Percentiles rank a stretch among this genome's conserved stretches.
These are phyloP conservation scores for Athrips mouffetella DNA, from an alignment of 2,888 invertebrate species.

Conservation along the genomic window DNA sequence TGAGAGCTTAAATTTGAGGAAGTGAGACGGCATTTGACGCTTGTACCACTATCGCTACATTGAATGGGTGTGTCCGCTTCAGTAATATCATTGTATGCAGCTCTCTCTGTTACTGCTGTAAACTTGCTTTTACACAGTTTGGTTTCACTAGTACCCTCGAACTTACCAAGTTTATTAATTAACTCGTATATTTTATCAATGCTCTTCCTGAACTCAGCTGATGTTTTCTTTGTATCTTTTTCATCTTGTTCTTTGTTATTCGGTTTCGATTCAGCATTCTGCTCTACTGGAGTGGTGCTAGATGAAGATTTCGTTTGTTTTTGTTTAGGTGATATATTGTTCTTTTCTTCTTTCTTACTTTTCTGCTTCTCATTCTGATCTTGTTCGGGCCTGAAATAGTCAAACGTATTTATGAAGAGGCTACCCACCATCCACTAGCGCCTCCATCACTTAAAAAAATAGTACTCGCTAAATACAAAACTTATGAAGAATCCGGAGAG, in stretches of 20 bases:
- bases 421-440: too few species aligned
- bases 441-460: too few species aligned
- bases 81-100: conserved; percentile 16
- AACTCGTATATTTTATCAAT: conserved; percentile 64
- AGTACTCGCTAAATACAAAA: too few species aligned
- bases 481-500: too few species aligned
- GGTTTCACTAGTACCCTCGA: conserved; percentile 26
- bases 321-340: neutral
- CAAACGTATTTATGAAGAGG: too few species aligned
- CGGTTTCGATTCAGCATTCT: neutral
- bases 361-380: too few species aligned
- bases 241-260: conserved; percentile 10
- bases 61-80: conserved; percentile 36
- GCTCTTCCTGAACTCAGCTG: conserved; percentile 57
- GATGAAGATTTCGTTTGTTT: neutral
- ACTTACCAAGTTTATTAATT: conserved; percentile 47
- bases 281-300: neutral
- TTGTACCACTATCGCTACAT: conserved; percentile 56
- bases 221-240: conserved; percentile 32
- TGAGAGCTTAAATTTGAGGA: conserved; percentile 48
- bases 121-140: conserved; percentile 28
- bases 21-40: conserved; percentile 47
- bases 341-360: neutral
- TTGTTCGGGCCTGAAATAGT: too few species aligned
- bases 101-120: conserved; percentile 19